phyloP scores from a whole-genome alignment of 2,888 invertebrate species.

The Taphrorychus bicolor region DNA sequence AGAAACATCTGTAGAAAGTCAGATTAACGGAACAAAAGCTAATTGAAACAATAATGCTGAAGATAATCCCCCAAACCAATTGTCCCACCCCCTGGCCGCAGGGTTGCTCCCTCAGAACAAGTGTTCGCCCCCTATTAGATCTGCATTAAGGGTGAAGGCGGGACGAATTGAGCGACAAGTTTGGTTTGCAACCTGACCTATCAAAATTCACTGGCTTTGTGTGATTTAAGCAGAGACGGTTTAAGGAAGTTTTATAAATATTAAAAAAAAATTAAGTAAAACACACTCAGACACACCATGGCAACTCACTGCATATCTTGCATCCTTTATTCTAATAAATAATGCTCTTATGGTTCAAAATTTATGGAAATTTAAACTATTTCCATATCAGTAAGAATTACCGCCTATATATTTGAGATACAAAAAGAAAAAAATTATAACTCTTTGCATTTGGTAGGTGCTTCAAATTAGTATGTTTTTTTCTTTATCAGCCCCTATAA shows the following conservation, averaged over 20 bases:
- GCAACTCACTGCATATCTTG: too few species aligned
- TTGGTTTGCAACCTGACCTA: constrained; percentile 56
- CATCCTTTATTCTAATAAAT: too few species aligned
- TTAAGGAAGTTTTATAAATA: neutral
- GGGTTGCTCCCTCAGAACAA: constrained; percentile 46
- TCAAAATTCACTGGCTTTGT: constrained; percentile 49
- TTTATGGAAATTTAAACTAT: too few species aligned
- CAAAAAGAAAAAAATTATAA: too few species aligned
- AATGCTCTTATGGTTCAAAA: too few species aligned
- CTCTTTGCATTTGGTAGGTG: too few species aligned
- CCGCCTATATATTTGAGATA: too few species aligned
- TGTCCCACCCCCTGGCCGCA: constrained; percentile 16
- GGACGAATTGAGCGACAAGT: constrained; percentile 51
- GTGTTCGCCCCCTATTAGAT: constrained; percentile 53
- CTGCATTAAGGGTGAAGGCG: constrained; percentile 56
- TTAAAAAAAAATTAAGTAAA: neutral
- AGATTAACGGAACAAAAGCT: constrained; percentile 19
- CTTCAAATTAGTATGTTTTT: too few species aligned
- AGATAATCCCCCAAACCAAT: constrained; percentile 46
- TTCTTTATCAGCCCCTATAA: too few species aligned
- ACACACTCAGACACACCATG: too few species aligned
- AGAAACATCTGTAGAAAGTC: neutral
- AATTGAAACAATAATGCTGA: constrained; percentile 42
- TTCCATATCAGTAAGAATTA: too few species aligned
- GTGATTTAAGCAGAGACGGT: neutral